Percentiles rank a stretch among this genome's conserved stretches.
Evolutionary conservation across 1,140 invertebrate species (phyloP).

Genomic region (Tribolium castaneum): DNA sequence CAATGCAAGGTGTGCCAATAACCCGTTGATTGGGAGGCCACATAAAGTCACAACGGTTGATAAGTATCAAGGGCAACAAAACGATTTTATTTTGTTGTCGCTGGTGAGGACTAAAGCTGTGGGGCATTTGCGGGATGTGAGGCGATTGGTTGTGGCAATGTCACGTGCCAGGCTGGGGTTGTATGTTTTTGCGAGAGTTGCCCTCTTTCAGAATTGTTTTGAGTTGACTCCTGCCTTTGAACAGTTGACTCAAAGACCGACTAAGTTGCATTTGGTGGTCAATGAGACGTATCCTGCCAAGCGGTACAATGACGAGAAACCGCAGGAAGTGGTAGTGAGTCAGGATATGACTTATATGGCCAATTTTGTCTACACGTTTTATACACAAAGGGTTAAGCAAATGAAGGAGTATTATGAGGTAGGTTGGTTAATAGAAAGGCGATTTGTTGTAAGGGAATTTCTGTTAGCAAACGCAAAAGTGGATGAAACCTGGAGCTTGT

Average conservation of each 20-base stretch:
- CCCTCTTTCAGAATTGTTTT: constrained; percentile 95
- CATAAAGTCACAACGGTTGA: constrained; percentile 98
- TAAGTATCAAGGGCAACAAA: constrained; percentile 99
- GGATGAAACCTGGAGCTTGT: constrained; percentile 66
- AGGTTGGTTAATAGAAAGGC: constrained; percentile 49
- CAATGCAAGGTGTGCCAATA: constrained; percentile 92
- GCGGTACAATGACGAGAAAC: constrained; percentile 66
- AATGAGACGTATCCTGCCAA: constrained; percentile 82
- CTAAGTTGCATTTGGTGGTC: constrained; percentile 80
- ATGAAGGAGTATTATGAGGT: constrained; percentile 70
- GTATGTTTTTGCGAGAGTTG: constrained; percentile 94
- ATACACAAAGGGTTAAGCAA: constrained; percentile 79
- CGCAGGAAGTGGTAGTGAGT: constrained; percentile 68
- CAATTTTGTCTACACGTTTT: constrained; percentile 91
- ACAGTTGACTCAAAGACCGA: constrained; percentile 80
- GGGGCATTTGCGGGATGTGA: constrained; percentile 95
- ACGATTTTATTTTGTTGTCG: constrained; percentile 97
- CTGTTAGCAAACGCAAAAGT: constrained; percentile 64
- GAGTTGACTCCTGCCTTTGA: constrained; percentile 96
- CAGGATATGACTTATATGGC: constrained; percentile 94
- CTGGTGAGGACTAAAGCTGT: constrained; percentile 96
- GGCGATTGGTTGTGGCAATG: constrained; percentile 97
- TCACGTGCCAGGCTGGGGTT: constrained; percentile 97
- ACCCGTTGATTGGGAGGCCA: constrained; percentile 96
- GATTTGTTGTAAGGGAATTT: background rate